A percentile compares a stretch with the other conserved stretches of the same genome.
phyloP scores from a whole-genome alignment of 2,113 vertebrate species.

The Neolamprologus kungweensis region DNA sequence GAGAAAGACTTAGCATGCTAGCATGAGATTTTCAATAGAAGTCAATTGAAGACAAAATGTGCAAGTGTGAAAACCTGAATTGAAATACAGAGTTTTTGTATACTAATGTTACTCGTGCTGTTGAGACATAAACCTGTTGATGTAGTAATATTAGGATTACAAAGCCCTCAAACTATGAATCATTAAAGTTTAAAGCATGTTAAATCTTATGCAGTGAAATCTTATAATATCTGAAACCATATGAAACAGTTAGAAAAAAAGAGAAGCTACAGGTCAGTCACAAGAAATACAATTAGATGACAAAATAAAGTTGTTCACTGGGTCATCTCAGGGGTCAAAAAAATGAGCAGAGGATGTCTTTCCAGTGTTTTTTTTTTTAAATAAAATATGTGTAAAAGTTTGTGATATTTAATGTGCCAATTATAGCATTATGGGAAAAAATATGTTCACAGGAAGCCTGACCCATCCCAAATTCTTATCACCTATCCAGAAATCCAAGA shows the following conservation, averaged over 20 bases:
- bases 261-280: not conserved
- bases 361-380: not conserved
- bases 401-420: not conserved
- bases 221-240: not conserved
- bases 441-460: not conserved
- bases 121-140: not conserved
- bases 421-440: not conserved
- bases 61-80: not conserved
- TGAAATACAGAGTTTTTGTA: not conserved
- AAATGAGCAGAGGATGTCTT: not conserved
- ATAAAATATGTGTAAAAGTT: accelerated
- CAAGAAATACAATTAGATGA: not conserved
- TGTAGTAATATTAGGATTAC: not conserved
- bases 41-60: constrained; percentile 16
- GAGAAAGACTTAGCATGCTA: constrained; percentile 9
- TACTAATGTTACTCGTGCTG: accelerated
- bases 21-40: constrained; percentile 12
- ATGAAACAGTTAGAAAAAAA: not conserved
- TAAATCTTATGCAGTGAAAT: not conserved
- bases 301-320: not conserved
- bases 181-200: not conserved
- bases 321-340: not conserved
- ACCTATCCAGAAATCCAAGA: not conserved
- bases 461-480: accelerated
- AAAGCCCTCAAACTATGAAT: not conserved